Evolutionary conservation across 2,888 invertebrate genomes (phyloP).

Genomic region (Cerceris rybyensis): DNA sequence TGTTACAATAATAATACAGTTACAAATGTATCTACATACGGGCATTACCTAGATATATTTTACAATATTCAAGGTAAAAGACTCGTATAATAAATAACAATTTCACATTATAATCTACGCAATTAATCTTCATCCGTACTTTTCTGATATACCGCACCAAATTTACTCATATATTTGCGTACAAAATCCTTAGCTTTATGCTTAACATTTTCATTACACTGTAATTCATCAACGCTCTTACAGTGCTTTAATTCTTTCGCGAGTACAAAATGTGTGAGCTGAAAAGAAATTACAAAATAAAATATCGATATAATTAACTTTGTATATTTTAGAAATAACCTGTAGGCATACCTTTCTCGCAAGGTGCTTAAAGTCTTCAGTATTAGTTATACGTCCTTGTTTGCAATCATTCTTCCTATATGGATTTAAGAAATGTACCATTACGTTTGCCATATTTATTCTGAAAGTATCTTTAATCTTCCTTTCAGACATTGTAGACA

Average conservation of each 20-base stretch:
- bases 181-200: slow-evolving; percentile 98
- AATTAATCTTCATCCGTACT: slow-evolving; percentile 85
- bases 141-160: slow-evolving; percentile 90
- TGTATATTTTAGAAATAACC: background rate
- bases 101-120: slow-evolving; percentile 58
- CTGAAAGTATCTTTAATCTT: slow-evolving; percentile 94
- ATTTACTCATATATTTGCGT: slow-evolving; percentile 97
- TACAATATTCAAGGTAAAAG: slow-evolving; percentile 48
- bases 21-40: slow-evolving; percentile 67
- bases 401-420: slow-evolving; percentile 93
- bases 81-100: slow-evolving; percentile 66
- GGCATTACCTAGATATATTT: slow-evolving; percentile 60
- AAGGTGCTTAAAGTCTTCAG: slow-evolving; percentile 96
- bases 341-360: slow-evolving; percentile 90
- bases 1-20: slow-evolving; percentile 66
- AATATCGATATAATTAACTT: slow-evolving; percentile 6
- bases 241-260: slow-evolving; percentile 97
- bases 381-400: slow-evolving; percentile 92
- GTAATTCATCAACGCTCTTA: slow-evolving; percentile 91
- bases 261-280: slow-evolving; percentile 98
- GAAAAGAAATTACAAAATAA: slow-evolving; percentile 71
- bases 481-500: slow-evolving; percentile 84
- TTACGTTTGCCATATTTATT: slow-evolving; percentile 89
- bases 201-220: slow-evolving; percentile 95
- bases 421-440: slow-evolving; percentile 93